Evolutionary conservation across 2,888 invertebrate species (phyloP).

Genomic region (Melanostoma scalare): DNA sequence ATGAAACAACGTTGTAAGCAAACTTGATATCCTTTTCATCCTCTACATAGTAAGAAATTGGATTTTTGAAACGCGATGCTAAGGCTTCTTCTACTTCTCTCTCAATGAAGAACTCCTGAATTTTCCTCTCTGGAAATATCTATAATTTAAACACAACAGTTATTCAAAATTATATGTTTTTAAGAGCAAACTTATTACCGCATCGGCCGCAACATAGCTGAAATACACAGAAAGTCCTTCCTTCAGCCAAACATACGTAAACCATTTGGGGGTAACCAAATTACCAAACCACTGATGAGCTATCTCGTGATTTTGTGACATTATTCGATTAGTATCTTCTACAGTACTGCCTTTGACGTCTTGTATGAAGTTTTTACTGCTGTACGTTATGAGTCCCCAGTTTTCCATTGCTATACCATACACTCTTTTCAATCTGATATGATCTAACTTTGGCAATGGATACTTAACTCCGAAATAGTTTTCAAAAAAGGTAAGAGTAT

Average conservation of each 20-base stretch:
- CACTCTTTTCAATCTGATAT: slow-evolving; percentile 94
- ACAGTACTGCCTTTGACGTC: slow-evolving; percentile 81
- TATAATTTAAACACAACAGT: slow-evolving; percentile 75
- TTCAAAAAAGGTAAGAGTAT: slow-evolving; percentile 81
- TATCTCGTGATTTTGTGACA: slow-evolving; percentile 85
- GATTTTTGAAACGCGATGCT: not conserved
- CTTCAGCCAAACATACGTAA: slow-evolving; percentile 89
- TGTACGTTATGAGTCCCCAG: slow-evolving; percentile 93
- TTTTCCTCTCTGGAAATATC: slow-evolving; percentile 79
- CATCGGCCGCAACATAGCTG: slow-evolving; percentile 78
- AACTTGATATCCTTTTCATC: slow-evolving; percentile 7
- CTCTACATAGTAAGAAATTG: slow-evolving; percentile 8
- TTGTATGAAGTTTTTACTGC: slow-evolving; percentile 73
- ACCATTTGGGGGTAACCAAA: slow-evolving; percentile 87
- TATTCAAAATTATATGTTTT: not conserved
- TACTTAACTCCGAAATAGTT: slow-evolving; percentile 89
- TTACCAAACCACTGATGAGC: slow-evolving; percentile 93
- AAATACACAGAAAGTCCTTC: slow-evolving; percentile 86
- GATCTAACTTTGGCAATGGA: slow-evolving; percentile 91
- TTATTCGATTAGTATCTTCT: slow-evolving; percentile 77
- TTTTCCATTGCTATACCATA: slow-evolving; percentile 95
- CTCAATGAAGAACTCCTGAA: slow-evolving; percentile 2
- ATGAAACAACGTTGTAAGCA: slow-evolving; percentile 16
- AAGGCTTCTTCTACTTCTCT: slow-evolving; percentile 6
- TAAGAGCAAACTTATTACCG: slow-evolving; percentile 75